These are phyloP conservation scores for Sardinella longiceps DNA, from an alignment of 2,797 vertebrate genomes.

Conservation along the genomic window DNA sequence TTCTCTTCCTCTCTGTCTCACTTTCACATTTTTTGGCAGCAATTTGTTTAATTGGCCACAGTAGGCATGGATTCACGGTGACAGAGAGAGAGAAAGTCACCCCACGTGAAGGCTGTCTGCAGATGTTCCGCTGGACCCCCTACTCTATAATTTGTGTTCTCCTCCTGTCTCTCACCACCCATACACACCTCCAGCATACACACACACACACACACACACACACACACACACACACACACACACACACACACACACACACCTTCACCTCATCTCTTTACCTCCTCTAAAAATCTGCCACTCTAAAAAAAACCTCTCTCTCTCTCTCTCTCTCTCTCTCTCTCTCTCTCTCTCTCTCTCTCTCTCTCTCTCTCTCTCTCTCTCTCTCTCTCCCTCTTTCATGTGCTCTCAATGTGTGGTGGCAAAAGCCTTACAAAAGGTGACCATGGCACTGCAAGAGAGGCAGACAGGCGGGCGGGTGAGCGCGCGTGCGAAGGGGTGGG, in stretches of 20 bases:
- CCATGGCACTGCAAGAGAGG: background rate
- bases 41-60: constrained; percentile 95
- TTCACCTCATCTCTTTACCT: background rate
- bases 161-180: background rate
- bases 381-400: background rate
- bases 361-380: background rate
- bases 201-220: background rate
- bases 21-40: constrained; percentile 62
- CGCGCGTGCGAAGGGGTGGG: too few species aligned
- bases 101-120: constrained; percentile 55
- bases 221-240: background rate
- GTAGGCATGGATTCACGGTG: constrained; percentile 75
- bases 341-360: background rate
- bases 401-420: background rate
- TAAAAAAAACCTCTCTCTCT: background rate
- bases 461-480: background rate
- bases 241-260: background rate
- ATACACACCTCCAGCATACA: background rate
- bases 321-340: background rate
- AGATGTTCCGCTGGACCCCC: constrained; percentile 64
- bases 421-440: constrained; percentile 5
- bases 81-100: constrained; percentile 57
- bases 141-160: constrained; percentile 45
- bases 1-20: background rate
- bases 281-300: background rate